phyloP scores from a whole-genome alignment of 2,113 vertebrate genomes.

The Sisor rabdophorus region DNA sequence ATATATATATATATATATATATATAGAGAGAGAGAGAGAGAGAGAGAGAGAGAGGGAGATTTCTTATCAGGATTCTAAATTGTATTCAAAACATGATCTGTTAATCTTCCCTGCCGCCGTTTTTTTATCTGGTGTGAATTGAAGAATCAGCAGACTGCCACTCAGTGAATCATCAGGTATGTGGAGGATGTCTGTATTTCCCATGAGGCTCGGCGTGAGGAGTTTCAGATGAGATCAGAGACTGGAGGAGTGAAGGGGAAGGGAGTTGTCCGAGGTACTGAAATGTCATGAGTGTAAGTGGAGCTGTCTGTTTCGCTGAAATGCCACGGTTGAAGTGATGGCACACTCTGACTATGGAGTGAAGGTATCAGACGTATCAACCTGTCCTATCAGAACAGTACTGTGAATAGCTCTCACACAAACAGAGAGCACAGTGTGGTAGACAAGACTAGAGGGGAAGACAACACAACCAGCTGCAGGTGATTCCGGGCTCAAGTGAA shows the following conservation, averaged over 20 bases:
- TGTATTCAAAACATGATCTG: slow-evolving; percentile 17
- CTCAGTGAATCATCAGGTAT: slow-evolving; percentile 30
- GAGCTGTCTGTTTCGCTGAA: slow-evolving; percentile 61
- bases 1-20: no score
- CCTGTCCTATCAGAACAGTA: slow-evolving; percentile 27
- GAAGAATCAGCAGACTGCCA: slow-evolving; percentile 23
- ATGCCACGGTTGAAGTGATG: slow-evolving; percentile 33
- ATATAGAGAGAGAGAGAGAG: no score
- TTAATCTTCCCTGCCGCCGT: background rate
- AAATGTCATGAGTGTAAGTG: slow-evolving; percentile 10
- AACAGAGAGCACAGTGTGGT: background rate
- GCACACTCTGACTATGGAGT: background rate
- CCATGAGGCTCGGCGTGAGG: slow-evolving; percentile 18
- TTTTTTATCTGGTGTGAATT: background rate
- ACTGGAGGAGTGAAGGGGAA: slow-evolving; percentile 9
- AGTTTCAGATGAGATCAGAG: slow-evolving; percentile 33
- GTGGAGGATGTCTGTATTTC: slow-evolving; percentile 11
- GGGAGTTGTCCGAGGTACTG: slow-evolving; percentile 25
- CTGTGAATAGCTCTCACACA: slow-evolving; percentile 37
- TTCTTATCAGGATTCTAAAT: background rate
- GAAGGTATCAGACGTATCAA: slow-evolving; percentile 30
- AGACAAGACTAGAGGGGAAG: background rate
- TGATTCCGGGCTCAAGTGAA: background rate
- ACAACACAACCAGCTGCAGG: background rate
- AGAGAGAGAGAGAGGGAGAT: no score